phyloP scores from a whole-genome alignment of 2,797 vertebrate genomes.

The Stomatorhinus walkeri region DNA sequence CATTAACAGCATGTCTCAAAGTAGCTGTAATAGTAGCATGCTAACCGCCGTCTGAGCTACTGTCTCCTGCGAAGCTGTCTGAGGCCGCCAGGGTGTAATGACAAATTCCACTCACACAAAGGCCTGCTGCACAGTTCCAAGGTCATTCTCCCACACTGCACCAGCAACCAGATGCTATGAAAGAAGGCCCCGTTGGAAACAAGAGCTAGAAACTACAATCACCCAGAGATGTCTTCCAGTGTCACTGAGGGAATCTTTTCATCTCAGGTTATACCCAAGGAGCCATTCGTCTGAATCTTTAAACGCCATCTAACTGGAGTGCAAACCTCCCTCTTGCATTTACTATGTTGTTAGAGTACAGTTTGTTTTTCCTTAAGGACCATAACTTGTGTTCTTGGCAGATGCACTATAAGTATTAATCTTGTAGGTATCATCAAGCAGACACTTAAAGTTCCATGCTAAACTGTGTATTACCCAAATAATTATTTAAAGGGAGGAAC shows the following conservation, averaged over 20 bases:
- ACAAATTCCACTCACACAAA: conserved; percentile 18
- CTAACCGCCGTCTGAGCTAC: conserved; percentile 42
- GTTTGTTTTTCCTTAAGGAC: not conserved
- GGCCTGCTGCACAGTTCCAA: not conserved
- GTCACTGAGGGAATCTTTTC: not conserved
- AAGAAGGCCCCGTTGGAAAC: not conserved
- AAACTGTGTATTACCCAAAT: not conserved
- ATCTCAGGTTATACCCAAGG: not conserved
- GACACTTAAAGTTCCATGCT: not conserved
- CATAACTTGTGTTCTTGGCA: not conserved
- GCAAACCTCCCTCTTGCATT: not conserved
- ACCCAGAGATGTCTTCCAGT: not conserved
- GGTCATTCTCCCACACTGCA: not conserved
- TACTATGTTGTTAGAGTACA: not conserved
- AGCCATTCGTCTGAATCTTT: not conserved
- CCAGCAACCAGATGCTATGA: not conserved
- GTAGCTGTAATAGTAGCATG: conserved; percentile 37
- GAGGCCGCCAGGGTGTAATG: conserved; percentile 42
- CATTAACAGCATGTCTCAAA: conserved; percentile 39
- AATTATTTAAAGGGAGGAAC: not conserved
- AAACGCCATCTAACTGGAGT: not conserved
- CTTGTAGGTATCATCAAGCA: not conserved
- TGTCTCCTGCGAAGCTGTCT: conserved; percentile 38
- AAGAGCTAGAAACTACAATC: not conserved
- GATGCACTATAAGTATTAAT: not conserved